Evolutionary conservation across 2,797 vertebrate genomes (phyloP).

Genomic region (Rhincodon typus): DNA sequence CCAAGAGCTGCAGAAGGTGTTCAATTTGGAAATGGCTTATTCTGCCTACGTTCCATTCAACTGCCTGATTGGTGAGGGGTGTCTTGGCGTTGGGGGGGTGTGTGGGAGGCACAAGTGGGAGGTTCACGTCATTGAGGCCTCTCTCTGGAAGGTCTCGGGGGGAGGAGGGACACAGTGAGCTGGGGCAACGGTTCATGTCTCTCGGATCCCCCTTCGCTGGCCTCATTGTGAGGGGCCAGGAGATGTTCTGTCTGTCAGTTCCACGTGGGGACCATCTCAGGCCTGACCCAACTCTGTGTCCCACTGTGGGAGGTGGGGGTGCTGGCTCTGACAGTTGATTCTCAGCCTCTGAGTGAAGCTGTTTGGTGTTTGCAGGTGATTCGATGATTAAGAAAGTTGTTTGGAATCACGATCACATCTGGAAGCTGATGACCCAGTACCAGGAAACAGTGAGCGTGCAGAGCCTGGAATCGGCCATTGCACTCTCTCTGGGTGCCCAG

Average conservation of each 20-base stretch:
- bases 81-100: neutral
- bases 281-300: neutral
- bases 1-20: conserved; percentile 85
- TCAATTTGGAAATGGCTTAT: conserved; percentile 90
- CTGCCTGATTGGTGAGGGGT: conserved; percentile 51
- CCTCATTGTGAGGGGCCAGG: no score
- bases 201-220: neutral
- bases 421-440: conserved; percentile 76
- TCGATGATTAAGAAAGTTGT: conserved; percentile 69
- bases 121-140: no score
- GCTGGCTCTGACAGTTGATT: neutral
- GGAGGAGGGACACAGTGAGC: no score
- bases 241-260: no score
- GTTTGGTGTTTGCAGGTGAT: conserved; percentile 63
- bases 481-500: neutral
- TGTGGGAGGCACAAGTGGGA: no score
- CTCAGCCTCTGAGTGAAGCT: neutral
- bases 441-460: conserved; percentile 70
- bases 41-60: conserved; percentile 89
- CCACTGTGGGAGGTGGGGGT: neutral
- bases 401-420: conserved; percentile 79
- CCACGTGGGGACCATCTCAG: no score
- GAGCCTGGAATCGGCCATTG: conserved; percentile 42
- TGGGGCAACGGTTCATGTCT: no score
- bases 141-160: no score